Evolutionary conservation across 2,888 invertebrate species (phyloP), one percentile per base, ranked within the genome.

Genomic region (Napeogenes sylphis): DNA sequence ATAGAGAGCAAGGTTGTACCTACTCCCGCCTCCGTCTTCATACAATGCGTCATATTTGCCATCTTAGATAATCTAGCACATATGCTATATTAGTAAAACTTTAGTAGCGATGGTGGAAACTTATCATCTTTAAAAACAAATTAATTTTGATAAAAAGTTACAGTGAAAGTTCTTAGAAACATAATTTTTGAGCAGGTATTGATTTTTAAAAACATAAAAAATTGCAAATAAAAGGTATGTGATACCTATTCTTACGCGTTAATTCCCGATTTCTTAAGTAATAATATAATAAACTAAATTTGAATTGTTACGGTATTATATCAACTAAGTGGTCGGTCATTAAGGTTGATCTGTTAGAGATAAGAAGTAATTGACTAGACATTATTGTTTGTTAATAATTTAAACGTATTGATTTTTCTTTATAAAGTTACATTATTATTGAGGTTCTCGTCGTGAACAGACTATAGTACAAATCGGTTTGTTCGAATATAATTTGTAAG

Each of bases 391-490:
- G 51, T 51, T 8, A 2, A 51, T 51, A 30, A 30, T 51, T 51
- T 51, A 51, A n/a, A 51, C 8, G 30, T 51, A 51, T 51, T n/a
- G 51, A 51, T 51, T 30, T 30, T 51, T 51, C 30, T 51, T 51
- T 10, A 51, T n/a, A 51, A 2, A 51, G 51, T 51, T 5, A 30
- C 51, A 51, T 51, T 51, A 30, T 51, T 51, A 51, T 51, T 30
- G 10, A 51, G 51, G 8, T 30, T 5, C 30, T 51, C 51, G 51
- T n/a, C 51, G 10, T 42, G 51, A 30, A 51, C 30, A 21, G 30
- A 30, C 51, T 30, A 4, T n/a, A 3, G 10, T 12, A 51, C 30
- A 3, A 3, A 4, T 14, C 47, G 13, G 47, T n/a, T 47, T 6
- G 47, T 47, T 47, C n/a, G 6, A 47, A 14, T 46, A 12, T 10